Conservation (phyloP, 2,113 vertebrate species). For the Poeciliopsis prolifica region DNA sequence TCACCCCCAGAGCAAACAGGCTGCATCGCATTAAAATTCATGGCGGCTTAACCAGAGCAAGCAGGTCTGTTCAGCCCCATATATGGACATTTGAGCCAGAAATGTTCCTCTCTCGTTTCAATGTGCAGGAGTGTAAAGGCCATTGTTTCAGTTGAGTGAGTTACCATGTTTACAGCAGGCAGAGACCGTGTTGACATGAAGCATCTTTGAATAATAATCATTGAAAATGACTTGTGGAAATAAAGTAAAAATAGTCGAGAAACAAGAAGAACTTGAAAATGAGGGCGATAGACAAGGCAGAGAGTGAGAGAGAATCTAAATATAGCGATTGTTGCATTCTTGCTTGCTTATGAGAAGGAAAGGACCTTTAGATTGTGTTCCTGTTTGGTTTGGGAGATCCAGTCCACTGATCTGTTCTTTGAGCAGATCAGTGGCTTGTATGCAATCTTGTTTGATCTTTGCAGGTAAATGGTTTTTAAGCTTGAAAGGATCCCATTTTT, state of each 20-base stretch:
- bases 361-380: conserved; percentile 44
- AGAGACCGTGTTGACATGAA: not conserved
- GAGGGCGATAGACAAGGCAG: not conserved
- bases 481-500: too few species aligned
- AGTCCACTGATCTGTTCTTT: not conserved
- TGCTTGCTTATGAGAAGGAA: conserved; percentile 72
- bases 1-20: not conserved
- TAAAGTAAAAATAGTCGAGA: not conserved
- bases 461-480: not conserved
- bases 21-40: conserved; percentile 36
- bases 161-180: not conserved
- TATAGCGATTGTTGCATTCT: conserved; percentile 73
- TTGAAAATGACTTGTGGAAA: not conserved
- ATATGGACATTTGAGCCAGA: conserved; percentile 57
- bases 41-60: conserved; percentile 38
- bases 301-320: conserved; percentile 49
- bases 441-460: not conserved
- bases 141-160: conserved; percentile 41
- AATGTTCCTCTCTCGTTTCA: conserved; percentile 43
- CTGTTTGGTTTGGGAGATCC: not conserved
- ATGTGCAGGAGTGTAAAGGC: conserved; percentile 27
- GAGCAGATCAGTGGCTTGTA: not conserved
- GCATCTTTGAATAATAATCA: not conserved
- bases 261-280: not conserved
- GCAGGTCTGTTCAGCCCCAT: conserved; percentile 54